A percentile compares a stretch with the other conserved stretches of the same genome.
phyloP scores from a whole-genome alignment of 1,140 invertebrate genomes.

The Drosophila parvula region DNA sequence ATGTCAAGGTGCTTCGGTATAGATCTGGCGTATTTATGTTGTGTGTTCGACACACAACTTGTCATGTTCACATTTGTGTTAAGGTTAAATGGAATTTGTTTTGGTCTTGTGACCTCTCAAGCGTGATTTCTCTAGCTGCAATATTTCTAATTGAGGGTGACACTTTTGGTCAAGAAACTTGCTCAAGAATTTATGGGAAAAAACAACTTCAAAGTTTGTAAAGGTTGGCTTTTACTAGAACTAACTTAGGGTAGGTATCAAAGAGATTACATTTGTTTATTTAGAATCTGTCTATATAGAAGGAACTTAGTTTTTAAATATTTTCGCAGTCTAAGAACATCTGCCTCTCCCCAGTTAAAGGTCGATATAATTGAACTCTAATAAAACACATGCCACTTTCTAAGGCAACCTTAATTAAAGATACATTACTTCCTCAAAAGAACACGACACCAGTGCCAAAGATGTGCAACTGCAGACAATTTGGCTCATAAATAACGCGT shows the following conservation, averaged over 20 bases:
- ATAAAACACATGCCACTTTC: constrained; percentile 42
- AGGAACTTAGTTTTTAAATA: not conserved
- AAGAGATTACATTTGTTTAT: too few species aligned
- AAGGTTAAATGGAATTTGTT: constrained; percentile 69
- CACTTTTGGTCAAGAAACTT: constrained; percentile 34
- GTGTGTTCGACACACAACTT: constrained; percentile 43
- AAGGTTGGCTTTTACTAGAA: too few species aligned
- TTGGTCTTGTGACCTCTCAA: constrained; percentile 27
- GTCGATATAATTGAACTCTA: constrained; percentile 15
- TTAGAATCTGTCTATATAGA: too few species aligned
- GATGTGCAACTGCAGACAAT: constrained; percentile 52
- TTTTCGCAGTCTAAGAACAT: not conserved
- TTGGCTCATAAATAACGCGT: constrained; percentile 73
- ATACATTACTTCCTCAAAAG: constrained; percentile 33
- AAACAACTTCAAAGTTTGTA: not conserved
- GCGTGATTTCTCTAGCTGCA: constrained; percentile 14
- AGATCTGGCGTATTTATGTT: constrained; percentile 29
- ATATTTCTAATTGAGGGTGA: constrained; percentile 49
- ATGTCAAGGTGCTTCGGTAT: constrained; percentile 54
- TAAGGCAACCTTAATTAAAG: constrained; percentile 39
- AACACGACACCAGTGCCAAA: constrained; percentile 1
- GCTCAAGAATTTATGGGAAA: constrained; percentile 9
- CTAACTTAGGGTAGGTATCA: too few species aligned
- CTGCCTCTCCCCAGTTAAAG: not conserved
- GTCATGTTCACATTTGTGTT: constrained; percentile 62